Percentiles rank a stretch among this genome's conserved stretches.
Evolutionary conservation across 2,113 vertebrate species (phyloP).

Genomic region (Thalassarche chlororhynchos): DNA sequence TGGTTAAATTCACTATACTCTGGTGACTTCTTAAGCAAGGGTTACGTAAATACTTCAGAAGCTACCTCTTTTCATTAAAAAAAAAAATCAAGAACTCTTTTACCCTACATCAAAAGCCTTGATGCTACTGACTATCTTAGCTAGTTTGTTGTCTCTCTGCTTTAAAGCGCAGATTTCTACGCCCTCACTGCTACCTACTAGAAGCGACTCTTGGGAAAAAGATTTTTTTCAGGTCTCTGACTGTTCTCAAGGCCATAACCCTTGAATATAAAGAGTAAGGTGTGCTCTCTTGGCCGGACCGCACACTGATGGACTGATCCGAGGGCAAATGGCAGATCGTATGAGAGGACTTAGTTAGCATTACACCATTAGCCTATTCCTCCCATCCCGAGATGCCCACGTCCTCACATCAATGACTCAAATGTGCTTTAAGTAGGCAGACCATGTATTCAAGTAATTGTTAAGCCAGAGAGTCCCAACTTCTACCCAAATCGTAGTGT

Average conservation of each 20-base stretch:
- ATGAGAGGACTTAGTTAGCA: not conserved
- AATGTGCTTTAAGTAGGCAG: not conserved
- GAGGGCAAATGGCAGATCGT: not conserved
- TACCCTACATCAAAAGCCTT: not conserved
- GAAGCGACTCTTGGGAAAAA: not conserved
- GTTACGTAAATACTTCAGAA: not conserved
- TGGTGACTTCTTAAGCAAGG: not conserved
- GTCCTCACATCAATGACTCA: not conserved
- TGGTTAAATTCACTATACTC: not conserved
- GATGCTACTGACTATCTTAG: not conserved
- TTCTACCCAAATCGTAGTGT: not conserved
- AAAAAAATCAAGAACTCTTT: not conserved
- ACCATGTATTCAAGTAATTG: not conserved
- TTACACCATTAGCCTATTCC: not conserved
- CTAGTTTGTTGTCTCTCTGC: not conserved
- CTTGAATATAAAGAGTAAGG: not conserved
- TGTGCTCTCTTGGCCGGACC: not conserved
- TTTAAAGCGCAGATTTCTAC: not conserved
- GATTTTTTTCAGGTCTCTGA: not conserved
- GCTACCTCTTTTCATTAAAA: not conserved
- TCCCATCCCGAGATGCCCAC: not conserved
- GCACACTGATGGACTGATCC: not conserved
- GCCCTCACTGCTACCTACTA: not conserved
- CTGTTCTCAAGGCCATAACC: not conserved
- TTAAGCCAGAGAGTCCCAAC: not conserved